A percentile compares a stretch with the other conserved stretches of the same genome.
Evolutionary conservation across 2,113 vertebrate species (phyloP).

Genomic region (Syngnathoides biaculeatus): DNA sequence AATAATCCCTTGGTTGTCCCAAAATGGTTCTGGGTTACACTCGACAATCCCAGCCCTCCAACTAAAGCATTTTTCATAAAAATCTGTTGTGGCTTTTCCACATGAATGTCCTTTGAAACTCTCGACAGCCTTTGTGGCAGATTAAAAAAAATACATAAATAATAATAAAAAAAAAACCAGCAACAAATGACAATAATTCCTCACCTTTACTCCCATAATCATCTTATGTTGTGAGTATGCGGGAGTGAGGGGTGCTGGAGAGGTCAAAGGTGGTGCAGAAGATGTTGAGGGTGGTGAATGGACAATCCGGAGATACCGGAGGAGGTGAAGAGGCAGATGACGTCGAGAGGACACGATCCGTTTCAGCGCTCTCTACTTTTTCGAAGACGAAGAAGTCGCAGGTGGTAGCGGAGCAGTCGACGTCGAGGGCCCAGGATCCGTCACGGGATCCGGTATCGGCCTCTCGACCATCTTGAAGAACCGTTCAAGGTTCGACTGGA

Average conservation of each 20-base stretch:
- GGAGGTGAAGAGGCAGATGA: background rate
- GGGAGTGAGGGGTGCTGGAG: background rate
- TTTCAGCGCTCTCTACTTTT: background rate
- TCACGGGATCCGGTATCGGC: background rate
- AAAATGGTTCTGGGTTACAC: too few species aligned
- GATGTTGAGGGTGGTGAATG: too few species aligned
- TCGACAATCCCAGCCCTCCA: too few species aligned
- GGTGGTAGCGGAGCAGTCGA: background rate
- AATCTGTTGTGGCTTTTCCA: too few species aligned
- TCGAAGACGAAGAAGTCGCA: background rate
- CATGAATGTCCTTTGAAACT: too few species aligned
- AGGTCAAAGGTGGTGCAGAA: background rate
- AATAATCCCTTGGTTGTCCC: too few species aligned
- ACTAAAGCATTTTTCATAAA: too few species aligned
- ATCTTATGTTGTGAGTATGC: background rate
- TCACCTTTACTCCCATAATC: background rate
- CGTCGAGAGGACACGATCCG: background rate
- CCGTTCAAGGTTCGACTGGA: background rate
- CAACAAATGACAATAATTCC: too few species aligned
- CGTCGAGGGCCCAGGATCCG: background rate
- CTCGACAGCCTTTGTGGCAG: too few species aligned
- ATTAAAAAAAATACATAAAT: too few species aligned
- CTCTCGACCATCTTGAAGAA: slow-evolving; percentile 3
- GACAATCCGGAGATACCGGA: background rate
- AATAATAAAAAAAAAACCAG: too few species aligned